These are phyloP conservation scores for Phrixothrix hirtus DNA, from an alignment of 2,888 invertebrate genomes.

Conservation along the genomic window DNA sequence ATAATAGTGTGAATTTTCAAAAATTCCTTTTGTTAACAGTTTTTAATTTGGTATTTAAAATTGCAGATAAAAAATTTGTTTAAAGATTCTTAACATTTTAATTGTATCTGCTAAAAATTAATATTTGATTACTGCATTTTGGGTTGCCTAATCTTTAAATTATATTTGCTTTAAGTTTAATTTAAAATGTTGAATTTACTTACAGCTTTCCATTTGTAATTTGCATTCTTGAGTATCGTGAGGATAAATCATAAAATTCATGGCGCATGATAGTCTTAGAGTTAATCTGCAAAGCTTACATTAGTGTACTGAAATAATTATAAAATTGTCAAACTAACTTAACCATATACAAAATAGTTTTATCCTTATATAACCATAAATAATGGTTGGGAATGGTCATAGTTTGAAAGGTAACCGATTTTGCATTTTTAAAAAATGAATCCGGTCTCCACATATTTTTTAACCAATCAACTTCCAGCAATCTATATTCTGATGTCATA, in stretches of 20 bases:
- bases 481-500: conserved; percentile 88
- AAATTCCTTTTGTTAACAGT: no score
- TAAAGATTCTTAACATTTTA: conserved; percentile 1
- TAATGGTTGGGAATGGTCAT: conserved; percentile 96
- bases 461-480: conserved; percentile 87
- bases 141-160: no score
- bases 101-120: no score
- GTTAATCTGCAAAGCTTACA: conserved; percentile 65
- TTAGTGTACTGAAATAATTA: neutral
- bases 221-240: conserved; percentile 94
- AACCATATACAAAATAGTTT: conserved; percentile 84
- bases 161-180: no score
- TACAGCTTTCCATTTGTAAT: conserved; percentile 92
- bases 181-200: no score
- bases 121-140: no score
- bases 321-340: conserved; percentile 62
- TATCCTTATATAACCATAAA: conserved; percentile 87
- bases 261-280: conserved; percentile 84
- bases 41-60: no score
- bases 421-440: conserved; percentile 92
- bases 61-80: no score
- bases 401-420: conserved; percentile 90
- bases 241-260: conserved; percentile 93
- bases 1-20: no score
- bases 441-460: conserved; percentile 94